Base-by-base conservation (phyloP, 2,888 invertebrate species). In the Thecophora atra region DNA sequence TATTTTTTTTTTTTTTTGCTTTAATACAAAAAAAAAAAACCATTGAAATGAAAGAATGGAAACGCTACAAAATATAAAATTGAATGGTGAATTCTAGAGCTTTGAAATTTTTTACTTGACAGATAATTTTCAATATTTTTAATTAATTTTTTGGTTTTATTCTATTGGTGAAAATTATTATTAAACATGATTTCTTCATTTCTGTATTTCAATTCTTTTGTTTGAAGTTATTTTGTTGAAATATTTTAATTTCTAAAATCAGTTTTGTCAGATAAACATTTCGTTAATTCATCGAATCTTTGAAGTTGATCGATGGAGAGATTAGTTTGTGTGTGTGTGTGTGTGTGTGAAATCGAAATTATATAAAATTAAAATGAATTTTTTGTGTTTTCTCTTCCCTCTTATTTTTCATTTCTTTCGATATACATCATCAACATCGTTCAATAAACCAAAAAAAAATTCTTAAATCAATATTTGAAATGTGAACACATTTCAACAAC, bases 341-440 rank as follows among this genome's bases (percentile, higher is more conserved):
- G 37, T 63, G 21, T 62, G 21, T n/a, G 11, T 63, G 21, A 37
- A 42, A 63, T 42, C 42, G 19, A 8, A 37, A 51, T 65, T 47
- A 52, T 52, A 15, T 19, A 52, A 67, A 42, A 21, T 67, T 11
- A 37, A 63, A 42, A 19, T 37, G 7, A 42, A 67, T 21, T 67
- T 67, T 11, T 37, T 67, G 51, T 67, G 54, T 67, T 54, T 37
- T 67, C 67, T 67, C 67, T 67, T 67, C 56, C 67, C 67, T 17
- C 26, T 67, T 67, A 28, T 56, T 54, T 67, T 37, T 37, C 6
- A 37, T 67, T 65, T 67, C 30, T 64, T 58, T 56, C 24, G 19
- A n/a, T n/a, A 56, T 19, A 51, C 17, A n/a, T 51, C 3, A 51
- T 19, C 4, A 54, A 28, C 26, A 28, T 60, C 8, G 26, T 60